Percentiles rank a stretch among this genome's conserved stretches.
Conservation (phyloP, 2,113 vertebrate genomes). For the Coturnix japonica region DNA sequence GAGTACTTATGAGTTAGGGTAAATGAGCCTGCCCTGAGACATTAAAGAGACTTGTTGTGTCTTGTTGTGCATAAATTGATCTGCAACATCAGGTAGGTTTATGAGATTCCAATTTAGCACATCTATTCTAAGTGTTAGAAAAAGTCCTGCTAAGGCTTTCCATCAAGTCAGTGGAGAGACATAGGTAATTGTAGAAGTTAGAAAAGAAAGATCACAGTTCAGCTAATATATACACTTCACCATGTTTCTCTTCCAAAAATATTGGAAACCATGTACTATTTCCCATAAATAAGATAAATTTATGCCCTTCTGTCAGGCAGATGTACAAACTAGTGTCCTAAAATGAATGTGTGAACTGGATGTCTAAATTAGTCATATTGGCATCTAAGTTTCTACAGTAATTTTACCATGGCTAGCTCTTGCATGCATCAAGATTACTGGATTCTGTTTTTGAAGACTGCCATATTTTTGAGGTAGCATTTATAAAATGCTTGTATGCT, state of each 20-base stretch:
- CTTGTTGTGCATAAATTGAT: fast-evolving
- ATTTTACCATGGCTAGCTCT: not conserved
- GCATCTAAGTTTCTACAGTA: not conserved
- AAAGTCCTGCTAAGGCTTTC: not conserved
- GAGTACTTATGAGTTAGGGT: not conserved
- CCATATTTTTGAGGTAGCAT: not conserved
- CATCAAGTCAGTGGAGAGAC: fast-evolving
- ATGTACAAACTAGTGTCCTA: not conserved
- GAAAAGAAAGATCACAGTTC: not conserved
- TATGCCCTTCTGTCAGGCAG: not conserved
- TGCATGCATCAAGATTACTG: fast-evolving
- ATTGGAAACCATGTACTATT: not conserved
- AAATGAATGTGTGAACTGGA: not conserved
- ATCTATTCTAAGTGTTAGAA: not conserved
- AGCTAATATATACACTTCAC: not conserved
- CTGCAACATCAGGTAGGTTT: not conserved
- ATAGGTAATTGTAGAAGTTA: not conserved
- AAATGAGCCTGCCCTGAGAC: not conserved
- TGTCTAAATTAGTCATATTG: not conserved
- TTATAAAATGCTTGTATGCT: not conserved
- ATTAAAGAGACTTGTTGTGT: not conserved
- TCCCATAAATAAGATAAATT: not conserved
- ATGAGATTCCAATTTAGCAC: not conserved
- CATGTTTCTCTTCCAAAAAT: not conserved
- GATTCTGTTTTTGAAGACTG: not conserved